Evolutionary conservation across 2,888 invertebrate species (phyloP).

Genomic region (Eristalis tenax): DNA sequence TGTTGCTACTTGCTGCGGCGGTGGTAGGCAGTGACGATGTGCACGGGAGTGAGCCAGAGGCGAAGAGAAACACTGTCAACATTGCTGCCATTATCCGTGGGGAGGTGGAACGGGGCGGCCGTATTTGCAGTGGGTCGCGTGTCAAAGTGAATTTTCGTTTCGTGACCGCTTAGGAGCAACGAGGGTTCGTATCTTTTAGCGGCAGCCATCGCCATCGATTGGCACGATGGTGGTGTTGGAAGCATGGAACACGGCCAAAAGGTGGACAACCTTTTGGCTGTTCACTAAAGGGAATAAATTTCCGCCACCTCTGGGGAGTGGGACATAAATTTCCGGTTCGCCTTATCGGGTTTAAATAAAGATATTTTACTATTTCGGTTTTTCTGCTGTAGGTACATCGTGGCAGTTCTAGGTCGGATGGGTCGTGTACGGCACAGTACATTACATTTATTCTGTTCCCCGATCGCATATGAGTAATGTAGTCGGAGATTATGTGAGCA

Average conservation of each 20-base stretch:
- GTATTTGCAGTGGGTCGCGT: conserved; percentile 41
- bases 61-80: conserved; percentile 16
- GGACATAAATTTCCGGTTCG: conserved; percentile 41
- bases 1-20: conserved; percentile 20
- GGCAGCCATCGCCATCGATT: neutral
- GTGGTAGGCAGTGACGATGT: neutral
- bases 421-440: neutral
- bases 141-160: conserved; percentile 61
- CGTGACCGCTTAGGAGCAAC: conserved; percentile 34
- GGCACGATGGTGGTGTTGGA: neutral
- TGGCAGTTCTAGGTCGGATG: conserved; percentile 30
- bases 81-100: neutral
- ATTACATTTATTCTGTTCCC: neutral
- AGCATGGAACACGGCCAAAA: conserved; percentile 35
- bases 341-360: conserved; percentile 38
- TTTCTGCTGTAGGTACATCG: neutral
- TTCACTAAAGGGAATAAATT: conserved; percentile 22
- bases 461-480: conserved; percentile 14
- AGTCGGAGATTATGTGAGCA: neutral
- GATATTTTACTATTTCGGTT: conserved; percentile 36
- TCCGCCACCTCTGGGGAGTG: conserved; percentile 15
- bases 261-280: conserved; percentile 39
- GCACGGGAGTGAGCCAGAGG: neutral
- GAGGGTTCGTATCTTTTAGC: conserved; percentile 21
- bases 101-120: neutral